Conservation (phyloP, 1,140 invertebrate genomes). For the Conus betulinus region DNA sequence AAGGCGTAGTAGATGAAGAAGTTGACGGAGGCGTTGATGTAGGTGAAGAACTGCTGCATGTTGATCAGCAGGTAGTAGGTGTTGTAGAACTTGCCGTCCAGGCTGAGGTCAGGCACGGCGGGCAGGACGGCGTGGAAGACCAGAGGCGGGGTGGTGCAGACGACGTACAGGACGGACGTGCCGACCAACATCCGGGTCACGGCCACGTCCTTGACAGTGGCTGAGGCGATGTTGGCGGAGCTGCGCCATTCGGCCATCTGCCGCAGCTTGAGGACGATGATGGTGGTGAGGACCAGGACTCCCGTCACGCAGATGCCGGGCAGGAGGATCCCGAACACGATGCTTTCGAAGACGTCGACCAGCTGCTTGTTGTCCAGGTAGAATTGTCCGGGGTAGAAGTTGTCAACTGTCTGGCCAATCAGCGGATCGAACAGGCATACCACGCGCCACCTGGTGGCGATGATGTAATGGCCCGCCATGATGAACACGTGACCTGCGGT, state of each 20-base stretch:
- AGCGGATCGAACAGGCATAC: conserved; percentile 28
- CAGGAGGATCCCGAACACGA: conserved; percentile 30
- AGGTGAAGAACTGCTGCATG: conserved; percentile 15
- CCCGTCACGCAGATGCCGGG: conserved; percentile 21
- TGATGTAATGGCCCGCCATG: conserved; percentile 12
- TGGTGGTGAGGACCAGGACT: conserved; percentile 25
- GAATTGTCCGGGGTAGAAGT: conserved; percentile 25
- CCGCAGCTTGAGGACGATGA: conserved; percentile 20
- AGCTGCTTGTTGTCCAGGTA: conserved; percentile 9
- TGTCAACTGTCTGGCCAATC: neutral
- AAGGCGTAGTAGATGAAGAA: conserved; percentile 27
- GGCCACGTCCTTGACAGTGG: conserved; percentile 7
- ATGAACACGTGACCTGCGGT: conserved; percentile 9
- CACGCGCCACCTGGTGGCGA: conserved; percentile 18
- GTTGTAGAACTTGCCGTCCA: conserved; percentile 32
- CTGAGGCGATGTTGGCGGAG: neutral
- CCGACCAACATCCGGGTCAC: conserved; percentile 33
- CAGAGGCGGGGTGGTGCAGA: conserved; percentile 21
- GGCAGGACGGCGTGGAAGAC: conserved; percentile 20
- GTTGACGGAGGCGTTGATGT: conserved; percentile 30
- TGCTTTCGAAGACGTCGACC: conserved; percentile 24
- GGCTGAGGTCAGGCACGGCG: conserved; percentile 17
- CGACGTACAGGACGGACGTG: conserved; percentile 26
- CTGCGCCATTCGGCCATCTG: conserved; percentile 37
- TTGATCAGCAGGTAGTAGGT: conserved; percentile 30